Base-by-base conservation (phyloP, 2,888 invertebrate species). In the Caenorhabditis doughertyi region DNA sequence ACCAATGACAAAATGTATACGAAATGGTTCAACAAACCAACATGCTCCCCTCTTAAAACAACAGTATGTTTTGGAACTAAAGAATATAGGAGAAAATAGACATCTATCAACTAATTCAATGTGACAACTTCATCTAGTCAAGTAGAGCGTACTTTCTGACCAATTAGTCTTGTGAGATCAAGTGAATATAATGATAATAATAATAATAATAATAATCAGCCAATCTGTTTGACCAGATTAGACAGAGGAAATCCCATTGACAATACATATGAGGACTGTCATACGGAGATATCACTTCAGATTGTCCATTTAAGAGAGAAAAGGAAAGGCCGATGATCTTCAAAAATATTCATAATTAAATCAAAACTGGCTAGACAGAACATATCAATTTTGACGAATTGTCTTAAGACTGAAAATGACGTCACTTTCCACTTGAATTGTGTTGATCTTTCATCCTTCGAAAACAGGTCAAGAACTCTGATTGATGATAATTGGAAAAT, bases 81-180 rank as follows among this genome's bases (percentile, higher is more conserved):
- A 9, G 39, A 39, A 39, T n/a, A n/a, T n/a, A n/a, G n/a, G n/a
- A n/a, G n/a, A n/a, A n/a, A n/a, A n/a, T 51, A 51, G 18, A 51
- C 51, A 21, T 25, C 23, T 9, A 53, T 32, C 29, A n/a, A 18
- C 29, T 56, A 29, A 56, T 56, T 29, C 18, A 56, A 18, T 29
- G 44, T 32, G 29, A 44, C 42, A 70, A 42, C 27, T 47, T 47
- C 44, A n/a, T n/a, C 18, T 56, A 23, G 39, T 44, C 29, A 49
- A 49, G 18, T 44, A 51, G 58, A 60, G 71, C 71, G 58, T 23
- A 35, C 47, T 32, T 71, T 29, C 49, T 29, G 29, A 49, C 68
- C 18, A 55, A 56, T 44, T 25, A 70, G 70, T 56, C 35, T 67
- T 47, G 27, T 27, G 21, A 70, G 70, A 70, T 71, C 49, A 71